Percentiles rank a stretch among this genome's conserved stretches.
Evolutionary conservation across 30 jellyfish, hydroid and myxozoan genomes (phyloP).

Genomic region (Mastigias papua): DNA sequence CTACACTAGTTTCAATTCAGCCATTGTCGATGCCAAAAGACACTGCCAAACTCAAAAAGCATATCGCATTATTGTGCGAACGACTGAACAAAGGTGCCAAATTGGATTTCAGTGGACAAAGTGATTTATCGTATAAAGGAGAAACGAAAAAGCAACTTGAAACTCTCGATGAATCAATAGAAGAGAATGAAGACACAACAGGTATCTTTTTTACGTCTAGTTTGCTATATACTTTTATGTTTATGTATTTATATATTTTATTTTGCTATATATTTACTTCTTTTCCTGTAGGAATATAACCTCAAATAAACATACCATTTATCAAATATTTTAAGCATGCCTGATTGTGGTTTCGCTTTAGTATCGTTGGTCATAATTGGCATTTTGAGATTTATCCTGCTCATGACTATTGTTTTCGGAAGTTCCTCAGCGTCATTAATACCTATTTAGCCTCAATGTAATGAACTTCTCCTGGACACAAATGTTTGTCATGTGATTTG

Average conservation of each 20-base stretch:
- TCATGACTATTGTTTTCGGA: too few relatives aligned
- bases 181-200: slow-evolving; percentile 67
- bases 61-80: slow-evolving; percentile 64
- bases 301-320: too few relatives aligned
- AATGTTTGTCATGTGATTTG: too few relatives aligned
- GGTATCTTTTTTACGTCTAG: slow-evolving; percentile 17
- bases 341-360: too few relatives aligned
- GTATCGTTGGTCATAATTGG: too few relatives aligned
- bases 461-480: too few relatives aligned
- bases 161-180: slow-evolving; percentile 60
- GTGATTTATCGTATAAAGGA: slow-evolving; percentile 14
- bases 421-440: too few relatives aligned
- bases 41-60: slow-evolving; percentile 82
- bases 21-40: slow-evolving; percentile 82
- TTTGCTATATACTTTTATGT: background rate
- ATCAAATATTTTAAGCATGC: too few relatives aligned
- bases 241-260: background rate
- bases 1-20: slow-evolving; percentile 65
- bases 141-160: slow-evolving; percentile 55
- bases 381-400: too few relatives aligned
- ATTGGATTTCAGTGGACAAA: slow-evolving; percentile 54
- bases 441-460: too few relatives aligned
- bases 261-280: too few relatives aligned
- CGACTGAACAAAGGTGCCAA: slow-evolving; percentile 92
- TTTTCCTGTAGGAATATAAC: too few relatives aligned